phyloP scores from a whole-genome alignment of 2,113 vertebrate genomes.

The Prunella himalayana region DNA sequence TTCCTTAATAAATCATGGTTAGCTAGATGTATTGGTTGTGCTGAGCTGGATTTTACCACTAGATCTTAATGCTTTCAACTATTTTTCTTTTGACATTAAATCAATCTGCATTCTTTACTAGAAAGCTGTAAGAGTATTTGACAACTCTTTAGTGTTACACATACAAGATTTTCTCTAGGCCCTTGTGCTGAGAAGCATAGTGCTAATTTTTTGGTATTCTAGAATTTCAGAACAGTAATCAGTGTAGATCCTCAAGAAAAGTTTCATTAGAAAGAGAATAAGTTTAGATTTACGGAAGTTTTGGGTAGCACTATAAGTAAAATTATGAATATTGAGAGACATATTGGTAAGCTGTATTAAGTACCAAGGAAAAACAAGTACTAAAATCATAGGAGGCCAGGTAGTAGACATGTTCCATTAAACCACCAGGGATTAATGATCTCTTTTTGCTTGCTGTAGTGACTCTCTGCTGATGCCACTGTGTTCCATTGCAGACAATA shows the following conservation, averaged over 20 bases:
- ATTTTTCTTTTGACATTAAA: not conserved
- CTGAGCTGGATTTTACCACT: not conserved
- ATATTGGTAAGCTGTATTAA: not conserved
- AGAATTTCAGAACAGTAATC: not conserved
- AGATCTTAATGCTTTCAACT: not conserved
- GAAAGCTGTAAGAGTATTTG: not conserved
- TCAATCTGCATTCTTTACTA: not conserved
- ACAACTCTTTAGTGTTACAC: not conserved
- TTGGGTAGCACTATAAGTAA: not conserved
- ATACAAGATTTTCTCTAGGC: not conserved
- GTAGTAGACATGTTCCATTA: not conserved
- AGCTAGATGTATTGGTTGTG: not conserved
- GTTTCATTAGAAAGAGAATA: not conserved
- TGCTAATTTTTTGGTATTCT: not conserved
- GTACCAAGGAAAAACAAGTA: not conserved
- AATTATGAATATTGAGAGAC: not conserved
- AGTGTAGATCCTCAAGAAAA: not conserved
- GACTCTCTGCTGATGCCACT: not conserved
- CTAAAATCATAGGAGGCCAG: not conserved
- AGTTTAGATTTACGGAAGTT: not conserved
- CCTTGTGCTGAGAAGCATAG: not conserved
- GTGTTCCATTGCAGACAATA: conserved; percentile 79
- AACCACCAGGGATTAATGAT: not conserved
- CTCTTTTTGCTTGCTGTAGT: not conserved
- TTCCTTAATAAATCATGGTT: not conserved